Evolutionary conservation across 2,888 invertebrate genomes (phyloP), one percentile per base, ranked within the genome.

Genomic region (Oscheius sp.): DNA sequence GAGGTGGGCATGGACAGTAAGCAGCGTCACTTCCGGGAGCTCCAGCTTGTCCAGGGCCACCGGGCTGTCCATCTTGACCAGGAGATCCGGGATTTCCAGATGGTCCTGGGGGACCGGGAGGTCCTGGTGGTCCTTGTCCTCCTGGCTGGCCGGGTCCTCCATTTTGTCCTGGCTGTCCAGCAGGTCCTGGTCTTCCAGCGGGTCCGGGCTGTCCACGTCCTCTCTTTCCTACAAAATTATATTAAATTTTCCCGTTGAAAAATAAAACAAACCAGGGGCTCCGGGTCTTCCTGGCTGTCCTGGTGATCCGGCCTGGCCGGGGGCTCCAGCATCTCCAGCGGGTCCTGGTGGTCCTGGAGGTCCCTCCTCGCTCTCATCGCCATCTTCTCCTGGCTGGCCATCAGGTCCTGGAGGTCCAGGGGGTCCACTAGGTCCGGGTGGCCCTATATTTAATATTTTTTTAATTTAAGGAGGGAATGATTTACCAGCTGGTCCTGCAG

Each of bases 1-100:
- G 49, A 49, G 66, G 52, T 1, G 43, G 41, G 43, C 41, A 61
- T 23, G 21, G 55, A 46, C 70, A 69, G 69, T 69, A 69, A 18
- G 55, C 69, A 25, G 69, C 70, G 59, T 70, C 70, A 7, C 23
- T 21, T 27, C 73, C 73, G 16, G 73, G 73, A 1, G 16, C 16
- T n/a, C 72, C 72, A 61, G 27, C 61, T 0, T 43, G 16, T 49
- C 72, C 72, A 3, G 43, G 53, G 21, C n/a, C 18, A 21, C 72
- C 72, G 7, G 52, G 46, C 16, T 29, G 55, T 9, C 72, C 72
- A 35, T 61, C 55, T 2, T 25, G 18, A 12, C 61, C 61, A 18
- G 41, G 43, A 43, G n/a, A 18, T 61, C 61, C 61, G 25, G 43
- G 18, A 43, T 29, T 29, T 61, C 61, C 61, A 35, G 61, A 2